Percentiles rank a stretch among this genome's conserved stretches.
Evolutionary conservation across 2,888 invertebrate genomes (phyloP).

Genomic region (Trichogramma evanescens): DNA sequence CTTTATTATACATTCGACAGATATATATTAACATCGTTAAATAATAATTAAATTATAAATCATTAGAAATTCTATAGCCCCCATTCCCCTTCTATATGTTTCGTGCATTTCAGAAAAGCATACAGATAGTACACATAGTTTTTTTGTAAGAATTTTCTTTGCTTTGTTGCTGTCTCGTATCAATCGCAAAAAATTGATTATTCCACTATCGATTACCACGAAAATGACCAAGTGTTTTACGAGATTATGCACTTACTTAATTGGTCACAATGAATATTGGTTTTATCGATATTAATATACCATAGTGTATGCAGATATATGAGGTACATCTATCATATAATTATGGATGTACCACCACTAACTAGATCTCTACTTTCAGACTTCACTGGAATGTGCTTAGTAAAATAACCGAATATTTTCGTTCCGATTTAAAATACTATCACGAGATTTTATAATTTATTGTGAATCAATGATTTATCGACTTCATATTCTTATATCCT

Average conservation of each 20-base stretch:
- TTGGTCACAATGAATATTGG: constrained; percentile 36
- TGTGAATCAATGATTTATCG: constrained; percentile 5
- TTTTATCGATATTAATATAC: constrained; percentile 28
- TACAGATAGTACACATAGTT: constrained; percentile 56
- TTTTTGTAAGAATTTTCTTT: constrained; percentile 15
- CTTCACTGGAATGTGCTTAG: constrained; percentile 43
- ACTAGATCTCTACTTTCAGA: constrained; percentile 39
- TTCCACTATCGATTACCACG: constrained; percentile 35
- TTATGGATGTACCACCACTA: constrained; percentile 42
- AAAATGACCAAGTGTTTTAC: constrained; percentile 34
- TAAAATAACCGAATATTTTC: constrained; percentile 21
- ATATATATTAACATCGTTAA: constrained; percentile 26
- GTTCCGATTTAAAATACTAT: constrained; percentile 13
- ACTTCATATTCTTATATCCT: constrained; percentile 4
- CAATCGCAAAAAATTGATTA: constrained; percentile 36
- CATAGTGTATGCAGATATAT: constrained; percentile 26
- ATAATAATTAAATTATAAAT: constrained; percentile 47
- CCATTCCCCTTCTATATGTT: constrained; percentile 73
- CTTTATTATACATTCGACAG: neutral
- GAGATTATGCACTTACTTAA: constrained; percentile 32
- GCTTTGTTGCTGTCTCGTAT: constrained; percentile 16
- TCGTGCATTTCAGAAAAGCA: constrained; percentile 81
- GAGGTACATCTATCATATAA: neutral
- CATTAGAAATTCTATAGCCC: constrained; percentile 45
- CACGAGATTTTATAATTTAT: constrained; percentile 5